A percentile compares a stretch with the other conserved stretches of the same genome.
phyloP scores from a whole-genome alignment of 2,797 vertebrate genomes.

The Trichosurus vulpecula region DNA sequence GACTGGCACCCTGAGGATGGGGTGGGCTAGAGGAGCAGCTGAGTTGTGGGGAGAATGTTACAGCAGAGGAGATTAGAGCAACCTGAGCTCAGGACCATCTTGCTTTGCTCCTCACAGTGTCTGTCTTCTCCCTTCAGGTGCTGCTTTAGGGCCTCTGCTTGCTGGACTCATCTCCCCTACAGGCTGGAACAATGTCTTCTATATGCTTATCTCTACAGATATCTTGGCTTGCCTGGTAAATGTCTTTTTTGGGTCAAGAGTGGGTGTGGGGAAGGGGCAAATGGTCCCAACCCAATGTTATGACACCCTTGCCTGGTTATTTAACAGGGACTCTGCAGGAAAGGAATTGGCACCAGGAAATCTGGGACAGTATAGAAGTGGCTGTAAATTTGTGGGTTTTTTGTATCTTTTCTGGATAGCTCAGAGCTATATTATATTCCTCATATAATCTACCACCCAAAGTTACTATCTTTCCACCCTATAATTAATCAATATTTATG shows the following conservation, averaged over 20 bases:
- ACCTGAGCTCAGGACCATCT: background rate
- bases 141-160: constrained; percentile 93
- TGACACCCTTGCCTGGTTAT: background rate
- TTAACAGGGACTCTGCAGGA: background rate
- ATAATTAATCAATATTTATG: background rate
- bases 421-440: background rate
- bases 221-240: constrained; percentile 94
- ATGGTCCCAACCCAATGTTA: background rate
- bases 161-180: constrained; percentile 94
- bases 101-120: background rate
- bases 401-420: background rate
- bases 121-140: constrained; percentile 85
- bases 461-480: background rate
- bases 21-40: background rate
- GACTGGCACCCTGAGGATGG: too few species aligned
- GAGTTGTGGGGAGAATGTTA: background rate
- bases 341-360: background rate
- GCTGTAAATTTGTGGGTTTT: background rate
- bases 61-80: background rate
- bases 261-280: background rate
- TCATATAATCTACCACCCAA: background rate
- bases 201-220: constrained; percentile 95
- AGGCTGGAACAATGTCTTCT: constrained; percentile 98
- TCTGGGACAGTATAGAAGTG: background rate
- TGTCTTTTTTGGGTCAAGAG: background rate